Evolutionary conservation across 2,113 vertebrate species (phyloP).

Genomic region (Gallinago jamesoni): DNA sequence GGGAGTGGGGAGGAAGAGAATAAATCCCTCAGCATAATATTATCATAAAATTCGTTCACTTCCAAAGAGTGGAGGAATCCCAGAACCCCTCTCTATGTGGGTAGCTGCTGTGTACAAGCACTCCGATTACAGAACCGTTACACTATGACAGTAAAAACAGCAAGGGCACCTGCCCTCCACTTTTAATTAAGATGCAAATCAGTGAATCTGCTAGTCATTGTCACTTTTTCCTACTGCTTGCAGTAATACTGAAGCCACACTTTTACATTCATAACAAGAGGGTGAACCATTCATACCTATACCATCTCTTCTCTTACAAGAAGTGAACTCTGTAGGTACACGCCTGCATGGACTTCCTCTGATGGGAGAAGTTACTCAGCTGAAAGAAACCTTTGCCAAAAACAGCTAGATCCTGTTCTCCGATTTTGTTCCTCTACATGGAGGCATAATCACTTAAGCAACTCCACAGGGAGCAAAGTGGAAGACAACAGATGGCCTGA

Average conservation of each 20-base stretch:
- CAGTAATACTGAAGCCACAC: not conserved
- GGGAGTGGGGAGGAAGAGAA: not conserved
- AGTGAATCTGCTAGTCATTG: not conserved
- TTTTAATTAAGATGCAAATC: not conserved
- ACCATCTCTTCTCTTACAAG: not conserved
- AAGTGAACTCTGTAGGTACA: not conserved
- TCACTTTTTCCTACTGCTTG: not conserved
- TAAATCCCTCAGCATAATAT: not conserved
- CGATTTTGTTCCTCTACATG: not conserved
- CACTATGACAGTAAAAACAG: not conserved
- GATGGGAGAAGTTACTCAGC: not conserved
- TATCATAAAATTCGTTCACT: not conserved
- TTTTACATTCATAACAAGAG: not conserved
- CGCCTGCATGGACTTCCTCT: not conserved
- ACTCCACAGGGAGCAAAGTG: not conserved
- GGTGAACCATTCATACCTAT: not conserved
- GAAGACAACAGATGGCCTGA: not conserved
- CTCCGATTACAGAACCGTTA: not conserved
- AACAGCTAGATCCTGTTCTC: not conserved
- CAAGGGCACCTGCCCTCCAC: not conserved
- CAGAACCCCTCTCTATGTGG: not conserved
- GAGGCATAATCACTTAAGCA: not conserved
- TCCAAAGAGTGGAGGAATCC: not conserved
- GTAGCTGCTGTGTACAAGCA: not conserved
- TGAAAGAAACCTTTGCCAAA: not conserved